Base-by-base conservation (phyloP, 2,797 vertebrate species). In the Anolis apletophallus region DNA sequence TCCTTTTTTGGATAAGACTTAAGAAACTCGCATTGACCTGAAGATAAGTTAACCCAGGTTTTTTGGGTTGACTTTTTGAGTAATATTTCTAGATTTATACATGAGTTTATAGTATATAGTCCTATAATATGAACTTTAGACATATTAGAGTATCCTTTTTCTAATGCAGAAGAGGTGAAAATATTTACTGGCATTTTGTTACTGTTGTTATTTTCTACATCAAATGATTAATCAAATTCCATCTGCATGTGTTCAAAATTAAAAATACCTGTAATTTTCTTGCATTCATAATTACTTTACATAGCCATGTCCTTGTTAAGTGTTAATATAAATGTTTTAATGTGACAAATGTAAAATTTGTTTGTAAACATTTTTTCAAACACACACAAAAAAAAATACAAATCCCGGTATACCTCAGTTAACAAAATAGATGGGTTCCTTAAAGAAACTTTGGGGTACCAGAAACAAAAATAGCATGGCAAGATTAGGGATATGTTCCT, bases 301-400 rank as follows among this genome's bases (percentile, higher is more conserved):
- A 69, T 84, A 19, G 81, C 79, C 90, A 79, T 86, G 84, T 71
- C 23, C 50, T n/a, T 12, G 19, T 85, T 57, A 61, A 57, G 4
- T 90, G 3, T 34, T 91, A 68, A 1, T 81, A 89, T 19, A 76
- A 67, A 69, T 64, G 6, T 76, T 10, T 57, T 64, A 68, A 46
- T 69, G 82, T 4, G 13, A 2, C 1, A 5, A 0, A 54, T 73
- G 88, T 89, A 86, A 26, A 86, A 5, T 92, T 85, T 52, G 12
- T 69, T 3, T 52, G 4, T 84, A 77, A 89, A 84, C 87, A n/a
- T 3, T 92, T 57, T 72, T 87, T 82, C 1, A 8, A 91, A 64
- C 89, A 85, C 75, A 75, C 6, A 89, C n/a, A n/a, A n/a, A n/a
- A n/a, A n/a, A n/a, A n/a, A n/a, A n/a, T n/a, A n/a, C n/a, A n/a